Evolutionary conservation across 2,797 vertebrate genomes (phyloP), one percentile per base, ranked within the genome.

Genomic region (Pyrocephalus nanus): DNA sequence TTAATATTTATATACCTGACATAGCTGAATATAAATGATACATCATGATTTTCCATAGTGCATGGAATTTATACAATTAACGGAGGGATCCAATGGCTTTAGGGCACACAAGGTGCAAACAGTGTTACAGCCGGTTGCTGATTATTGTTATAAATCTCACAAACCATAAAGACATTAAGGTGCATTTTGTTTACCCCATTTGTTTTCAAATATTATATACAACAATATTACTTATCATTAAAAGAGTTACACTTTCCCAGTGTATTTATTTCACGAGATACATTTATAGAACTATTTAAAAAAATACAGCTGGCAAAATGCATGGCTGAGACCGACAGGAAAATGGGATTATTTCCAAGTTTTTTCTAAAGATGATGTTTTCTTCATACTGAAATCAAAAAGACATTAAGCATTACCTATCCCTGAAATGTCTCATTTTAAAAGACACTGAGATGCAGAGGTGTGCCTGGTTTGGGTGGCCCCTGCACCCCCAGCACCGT

Each of bases 1-100:
- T 98, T 98, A 98, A 98, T 98, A 98, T 98, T 98, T 98, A 98
- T 98, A 98, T 89, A 97, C 96, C 97, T 97, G 97, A 97, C 97
- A 98, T 96, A 83, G 88, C 96, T 85, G 98, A 97, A 98, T 98
- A 98, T 98, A 98, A 98, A 98, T 97, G 97, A 97, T 95, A 92
- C 93, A 96, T 95, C 88, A 69, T 92, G 95, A 96, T 97, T 98
- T 97, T 97, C 97, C 97, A 97, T 96, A 98, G 97, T 93, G 96
- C 97, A 84, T 88, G 94, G 97, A 97, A 97, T 97, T 98, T 97
- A 97, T 96, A 97, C 97, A 98, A 98, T 98, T 97, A 98, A 97
- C 95, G n/a, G 92, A 93, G 92, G 96, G 95, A 97, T 96, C 95
- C 98, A 95, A 95, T 97, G 97, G 97, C 98, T 98, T 96, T 86